Evolutionary conservation across 1,140 invertebrate species (phyloP), one percentile per base, ranked within the genome.

Genomic region (Drosophila melanica): DNA sequence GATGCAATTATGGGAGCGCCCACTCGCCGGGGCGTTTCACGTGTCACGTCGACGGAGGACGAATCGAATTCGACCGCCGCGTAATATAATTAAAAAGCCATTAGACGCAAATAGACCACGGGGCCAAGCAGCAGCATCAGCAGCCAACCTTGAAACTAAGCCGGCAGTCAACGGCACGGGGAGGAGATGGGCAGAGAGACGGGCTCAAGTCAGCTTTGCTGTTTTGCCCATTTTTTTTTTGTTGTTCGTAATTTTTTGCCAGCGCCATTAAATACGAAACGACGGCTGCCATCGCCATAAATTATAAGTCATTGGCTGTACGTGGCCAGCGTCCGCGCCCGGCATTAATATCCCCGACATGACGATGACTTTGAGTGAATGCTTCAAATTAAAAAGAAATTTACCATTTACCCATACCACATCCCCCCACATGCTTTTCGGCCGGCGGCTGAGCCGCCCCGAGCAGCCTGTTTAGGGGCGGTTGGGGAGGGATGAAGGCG

Each of bases 311-410:
- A 90, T 79, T 84, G 87, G 72, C 76, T 75, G 54, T 30, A 69
- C 58, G 69, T 66, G 57, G 30, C 44, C 55, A 47, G 44, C 35
- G 51, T 45, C 30, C 18, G 27, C 11, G 30, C 55, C 53, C 23
- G 53, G 66, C 78, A 90, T 90, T 90, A 90, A 90, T 89, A 86
- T 86, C 81, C 68, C 63, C 65, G 79, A 80, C 77, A 90, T 90
- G 87, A 90, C 89, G 80, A 77, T 90, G 87, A 90, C 87, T 90
- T 90, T 90, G 87, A 90, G 87, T 90, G 90, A 90, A 90, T 84
- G 89, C 82, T 77, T 89, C 89, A 90, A 90, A 90, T 90, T 90
- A 90, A 90, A 90, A 89, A 90, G 87, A 90, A 90, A 90, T 90
- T 90, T 89, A 90, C 79, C 89, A 82, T 80, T 77, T 77, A 80